Base-by-base conservation (phyloP, 2,113 vertebrate genomes). In the Phycodurus eques region DNA sequence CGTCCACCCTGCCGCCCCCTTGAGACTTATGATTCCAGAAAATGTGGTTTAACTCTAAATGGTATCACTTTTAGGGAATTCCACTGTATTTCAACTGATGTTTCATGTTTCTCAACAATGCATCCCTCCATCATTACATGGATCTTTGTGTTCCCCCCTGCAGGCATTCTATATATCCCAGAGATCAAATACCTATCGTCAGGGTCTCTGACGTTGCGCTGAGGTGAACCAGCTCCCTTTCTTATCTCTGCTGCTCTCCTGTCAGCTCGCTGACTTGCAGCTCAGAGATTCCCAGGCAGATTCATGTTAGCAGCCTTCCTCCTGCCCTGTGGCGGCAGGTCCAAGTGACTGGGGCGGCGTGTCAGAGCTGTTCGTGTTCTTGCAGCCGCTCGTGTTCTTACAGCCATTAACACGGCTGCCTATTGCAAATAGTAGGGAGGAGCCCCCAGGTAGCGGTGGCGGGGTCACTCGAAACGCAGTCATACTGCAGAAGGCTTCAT, bases 351-450 rank as follows among this genome's bases (percentile, higher is more conserved):
- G 90, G 88, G 83, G 90, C 88, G 80, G 87, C 88, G 83, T 94
- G 93, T 93, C 92, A 93, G 22, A 78, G 78, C 67, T 75, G 22
- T 22, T 59, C 3, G 56, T 59, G 2, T 60, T 33, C 57, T 33
- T 14, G 0, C 57, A 60, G 57, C 57, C 57, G 27, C 57, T 60
- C 57, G 27, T 60, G 57, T 94, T 94, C 92, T 87, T 88, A 89
- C 92, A 93, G 91, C 90, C 89, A 92, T 95, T 95, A 95, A 93
- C 92, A 93, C 68, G 88, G 81, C 78, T 83, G 90, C 90, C 82
- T 90, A 90, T 92, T 78, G 80, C 90, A 87, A 90, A 91, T 78
- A 92, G 31, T 14, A 5, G 91, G 94, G 94, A 94, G 94, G 88
- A 89, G 90, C 94, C 93, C 66, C 75, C 75, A 83, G 94, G 92